Conservation (phyloP, 2,797 vertebrate genomes). For the Hirundo rustica region DNA sequence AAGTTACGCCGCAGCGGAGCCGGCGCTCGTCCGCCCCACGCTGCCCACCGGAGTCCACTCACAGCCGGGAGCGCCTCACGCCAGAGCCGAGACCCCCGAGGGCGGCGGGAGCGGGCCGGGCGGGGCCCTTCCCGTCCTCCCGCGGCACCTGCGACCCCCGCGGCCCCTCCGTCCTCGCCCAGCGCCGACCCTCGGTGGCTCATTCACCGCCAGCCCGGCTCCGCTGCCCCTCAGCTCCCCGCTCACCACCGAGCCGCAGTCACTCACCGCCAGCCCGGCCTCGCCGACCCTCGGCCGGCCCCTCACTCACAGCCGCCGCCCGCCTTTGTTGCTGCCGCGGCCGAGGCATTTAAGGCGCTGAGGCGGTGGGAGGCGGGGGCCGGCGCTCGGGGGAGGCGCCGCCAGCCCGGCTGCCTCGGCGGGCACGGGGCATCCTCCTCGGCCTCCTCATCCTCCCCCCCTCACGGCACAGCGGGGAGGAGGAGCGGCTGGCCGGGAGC, state of each 20-base stretch:
- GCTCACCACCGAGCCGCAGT: neutral
- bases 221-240: neutral
- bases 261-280: neutral
- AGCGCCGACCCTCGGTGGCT: neutral
- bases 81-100: too few species aligned
- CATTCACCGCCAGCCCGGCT: too few species aligned
- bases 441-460: neutral
- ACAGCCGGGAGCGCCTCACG: neutral
- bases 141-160: neutral
- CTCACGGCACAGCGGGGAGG: neutral
- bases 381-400: neutral
- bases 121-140: neutral
- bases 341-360: neutral
- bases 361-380: neutral
- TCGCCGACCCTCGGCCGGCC: neutral
- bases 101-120: neutral
- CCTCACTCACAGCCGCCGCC: neutral
- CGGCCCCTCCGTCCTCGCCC: neutral
- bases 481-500: neutral
- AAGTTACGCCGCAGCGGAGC: neutral
- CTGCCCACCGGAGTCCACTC: neutral
- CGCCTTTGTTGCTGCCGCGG: slow-evolving; percentile 45
- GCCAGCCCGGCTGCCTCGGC: neutral
- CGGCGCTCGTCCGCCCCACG: neutral
- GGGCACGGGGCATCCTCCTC: neutral